Base-by-base conservation (phyloP, 2,888 invertebrate species). In the Apotomis capreana region DNA sequence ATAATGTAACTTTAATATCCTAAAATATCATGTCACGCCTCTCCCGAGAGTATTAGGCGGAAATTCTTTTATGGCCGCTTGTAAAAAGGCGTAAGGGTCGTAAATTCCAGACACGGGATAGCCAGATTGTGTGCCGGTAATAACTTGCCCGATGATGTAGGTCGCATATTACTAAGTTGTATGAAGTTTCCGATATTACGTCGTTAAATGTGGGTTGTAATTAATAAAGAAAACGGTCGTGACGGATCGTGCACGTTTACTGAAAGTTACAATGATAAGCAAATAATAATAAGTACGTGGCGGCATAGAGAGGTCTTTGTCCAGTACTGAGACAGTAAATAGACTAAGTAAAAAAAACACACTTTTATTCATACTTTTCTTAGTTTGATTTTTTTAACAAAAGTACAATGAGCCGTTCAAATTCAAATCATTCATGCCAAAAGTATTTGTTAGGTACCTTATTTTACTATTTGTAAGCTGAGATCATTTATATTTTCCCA, bases 31-130 rank as follows among this genome's bases (percentile, higher is more conserved):
- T 58, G 65, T 69, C 74, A 74, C 73, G 76, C 76, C 75, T 73
- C 75, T 73, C 62, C 58, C 68, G 74, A 55, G 68, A 71, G 75
- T 77, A n/a, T n/a, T n/a, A 75, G 68, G 75, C 76, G 74, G 74
- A 69, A 74, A 74, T 74, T 73, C 71, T 75, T 78, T 78, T 77
- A 78, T 74, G 72, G 71, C 74, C 65, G 67, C 69, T 73, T 72
- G 73, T 75, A 74, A 76, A 75, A 77, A 75, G 75, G 75, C 74
- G 40, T 67, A 61, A 63, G 68, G 62, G 63, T 73, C 78, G 74
- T 78, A 77, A 77, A 77, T 72, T 74, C 65, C 72, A 68, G 64
- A 61, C 73, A 68, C 68, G 71, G 70, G 74, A 76, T 75, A 76
- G 74, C 74, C 74, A 75, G 74, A 75, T 74, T 77, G 74, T 63